Conservation (phyloP, 2,888 invertebrate species). For the Rhamnusium bicolor region DNA sequence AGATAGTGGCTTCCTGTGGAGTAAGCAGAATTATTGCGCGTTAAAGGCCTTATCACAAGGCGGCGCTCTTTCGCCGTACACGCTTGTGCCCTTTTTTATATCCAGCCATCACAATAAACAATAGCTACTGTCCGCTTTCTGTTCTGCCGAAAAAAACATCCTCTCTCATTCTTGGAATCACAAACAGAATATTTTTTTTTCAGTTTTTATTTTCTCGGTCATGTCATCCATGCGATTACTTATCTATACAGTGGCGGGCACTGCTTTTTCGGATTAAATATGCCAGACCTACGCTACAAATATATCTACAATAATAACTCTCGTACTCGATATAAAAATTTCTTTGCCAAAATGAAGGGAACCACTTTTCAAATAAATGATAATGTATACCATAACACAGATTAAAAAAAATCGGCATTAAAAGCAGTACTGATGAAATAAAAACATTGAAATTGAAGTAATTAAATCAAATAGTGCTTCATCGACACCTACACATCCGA, state of each 20-base stretch:
- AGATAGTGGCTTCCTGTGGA: constrained; percentile 38
- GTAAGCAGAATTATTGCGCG: constrained; percentile 45
- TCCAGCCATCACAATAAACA: constrained; percentile 44
- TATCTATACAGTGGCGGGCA: neutral
- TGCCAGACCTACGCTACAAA: too few relatives aligned
- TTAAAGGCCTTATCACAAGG: constrained; percentile 47
- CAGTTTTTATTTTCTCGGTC: neutral
- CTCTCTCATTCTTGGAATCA: constrained; percentile 28
- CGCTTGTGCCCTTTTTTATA: constrained; percentile 41
- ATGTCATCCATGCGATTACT: neutral
- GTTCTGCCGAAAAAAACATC: constrained; percentile 22
- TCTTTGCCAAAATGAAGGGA: too few relatives aligned
- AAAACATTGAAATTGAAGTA: too few relatives aligned
- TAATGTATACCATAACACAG: too few relatives aligned
- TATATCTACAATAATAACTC: too few relatives aligned
- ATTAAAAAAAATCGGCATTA: too few relatives aligned
- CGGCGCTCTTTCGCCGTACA: constrained; percentile 43
- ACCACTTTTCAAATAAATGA: too few relatives aligned
- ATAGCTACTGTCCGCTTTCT: constrained; percentile 43
- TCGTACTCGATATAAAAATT: too few relatives aligned
- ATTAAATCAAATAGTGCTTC: too few relatives aligned
- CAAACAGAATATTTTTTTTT: neutral
- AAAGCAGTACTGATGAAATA: too few relatives aligned
- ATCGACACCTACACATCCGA: too few relatives aligned
- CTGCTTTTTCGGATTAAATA: neutral